Conservation (phyloP, 2,797 vertebrate species). For the Bovichtus variegatus region DNA sequence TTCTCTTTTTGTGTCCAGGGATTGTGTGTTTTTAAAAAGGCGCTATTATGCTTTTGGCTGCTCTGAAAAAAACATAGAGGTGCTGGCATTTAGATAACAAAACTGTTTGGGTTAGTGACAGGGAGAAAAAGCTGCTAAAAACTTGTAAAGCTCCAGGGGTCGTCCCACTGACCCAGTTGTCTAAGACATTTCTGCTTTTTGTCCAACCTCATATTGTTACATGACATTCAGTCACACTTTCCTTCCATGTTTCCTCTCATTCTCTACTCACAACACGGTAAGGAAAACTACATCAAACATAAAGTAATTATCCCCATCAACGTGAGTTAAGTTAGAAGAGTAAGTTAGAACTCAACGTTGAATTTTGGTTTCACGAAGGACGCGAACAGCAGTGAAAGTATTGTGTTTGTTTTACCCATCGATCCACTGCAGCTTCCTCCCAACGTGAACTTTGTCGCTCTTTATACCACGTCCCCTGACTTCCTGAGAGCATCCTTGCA, state of each 20-base stretch:
- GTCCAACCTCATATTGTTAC: background rate
- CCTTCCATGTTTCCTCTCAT: background rate
- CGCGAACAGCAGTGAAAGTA: too few species aligned
- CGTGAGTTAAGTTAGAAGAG: too few species aligned
- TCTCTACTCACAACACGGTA: too few species aligned
- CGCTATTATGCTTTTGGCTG: constrained; percentile 33
- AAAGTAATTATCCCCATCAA: too few species aligned
- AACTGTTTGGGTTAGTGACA: constrained; percentile 30
- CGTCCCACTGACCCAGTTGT: constrained; percentile 39
- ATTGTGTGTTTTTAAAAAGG: constrained; percentile 32
- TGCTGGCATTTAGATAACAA: constrained; percentile 42
- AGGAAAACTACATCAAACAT: background rate
- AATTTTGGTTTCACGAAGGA: too few species aligned
- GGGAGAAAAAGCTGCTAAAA: constrained; percentile 18
- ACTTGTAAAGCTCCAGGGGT: background rate
- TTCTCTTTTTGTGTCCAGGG: constrained; percentile 36
- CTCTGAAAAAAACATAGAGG: constrained; percentile 6
- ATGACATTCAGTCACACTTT: background rate
- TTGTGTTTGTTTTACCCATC: too few species aligned
- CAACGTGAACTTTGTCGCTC: too few species aligned
- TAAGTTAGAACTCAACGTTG: too few species aligned
- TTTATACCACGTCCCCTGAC: too few species aligned
- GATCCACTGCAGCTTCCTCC: too few species aligned
- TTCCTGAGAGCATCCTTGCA: too few species aligned
- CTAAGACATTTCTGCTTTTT: constrained; percentile 13